phyloP scores from a whole-genome alignment of 2,888 invertebrate genomes.

The Spialia ferax region DNA sequence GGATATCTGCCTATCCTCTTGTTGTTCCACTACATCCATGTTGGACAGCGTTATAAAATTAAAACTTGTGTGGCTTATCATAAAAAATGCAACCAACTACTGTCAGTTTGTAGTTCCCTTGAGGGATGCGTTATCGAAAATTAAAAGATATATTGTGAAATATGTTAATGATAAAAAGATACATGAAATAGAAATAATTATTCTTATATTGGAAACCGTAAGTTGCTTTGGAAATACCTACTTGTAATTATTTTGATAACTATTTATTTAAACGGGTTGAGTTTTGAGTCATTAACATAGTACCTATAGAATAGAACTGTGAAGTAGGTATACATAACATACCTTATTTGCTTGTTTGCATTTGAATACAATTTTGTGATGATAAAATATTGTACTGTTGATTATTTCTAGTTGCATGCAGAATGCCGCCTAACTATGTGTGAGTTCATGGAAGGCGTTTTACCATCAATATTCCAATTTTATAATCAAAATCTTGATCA shows the following conservation, averaged over 20 bases:
- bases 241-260: too few species aligned
- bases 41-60: slow-evolving; percentile 74
- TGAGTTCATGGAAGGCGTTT: slow-evolving; percentile 79
- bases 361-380: too few species aligned
- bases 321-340: too few species aligned
- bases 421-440: slow-evolving; percentile 83
- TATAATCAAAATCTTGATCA: slow-evolving; percentile 75
- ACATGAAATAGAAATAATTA: slow-evolving; percentile 74
- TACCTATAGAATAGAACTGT: too few species aligned
- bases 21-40: slow-evolving; percentile 59
- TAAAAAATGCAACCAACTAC: slow-evolving; percentile 73
- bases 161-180: slow-evolving; percentile 69
- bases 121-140: slow-evolving; percentile 62
- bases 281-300: too few species aligned
- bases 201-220: slow-evolving; percentile 70
- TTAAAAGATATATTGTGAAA: slow-evolving; percentile 64
- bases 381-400: too few species aligned
- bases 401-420: slow-evolving; percentile 72
- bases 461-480: slow-evolving; percentile 72
- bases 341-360: too few species aligned
- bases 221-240: slow-evolving; percentile 35
- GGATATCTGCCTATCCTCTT: slow-evolving; percentile 63
- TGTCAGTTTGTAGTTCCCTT: slow-evolving; percentile 71
- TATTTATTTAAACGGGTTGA: too few species aligned
- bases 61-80: slow-evolving; percentile 71